These are phyloP conservation scores for Brachionichthys hirsutus DNA, from an alignment of 2,113 vertebrate species.

Conservation along the genomic window DNA sequence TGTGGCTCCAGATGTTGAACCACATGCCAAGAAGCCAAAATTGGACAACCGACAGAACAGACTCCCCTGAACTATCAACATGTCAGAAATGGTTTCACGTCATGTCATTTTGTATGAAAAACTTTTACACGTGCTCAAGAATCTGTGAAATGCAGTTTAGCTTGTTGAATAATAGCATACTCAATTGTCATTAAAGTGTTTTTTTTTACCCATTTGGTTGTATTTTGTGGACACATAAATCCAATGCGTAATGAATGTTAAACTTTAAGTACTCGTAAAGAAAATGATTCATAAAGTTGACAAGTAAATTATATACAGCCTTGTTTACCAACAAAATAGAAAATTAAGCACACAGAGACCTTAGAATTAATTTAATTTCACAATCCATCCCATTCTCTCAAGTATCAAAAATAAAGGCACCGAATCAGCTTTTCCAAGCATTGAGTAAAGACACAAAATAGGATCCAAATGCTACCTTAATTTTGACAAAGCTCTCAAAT, in stretches of 20 bases:
- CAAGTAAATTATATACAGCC: background rate
- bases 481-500: background rate
- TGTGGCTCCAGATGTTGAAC: constrained; percentile 69
- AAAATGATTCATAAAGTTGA: background rate
- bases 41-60: constrained; percentile 72
- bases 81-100: too few relatives aligned
- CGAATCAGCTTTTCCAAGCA: constrained; percentile 46
- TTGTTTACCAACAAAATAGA: constrained; percentile 2
- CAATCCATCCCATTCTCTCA: constrained; percentile 9
- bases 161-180: background rate
- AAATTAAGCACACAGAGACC: background rate
- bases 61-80: too few relatives aligned
- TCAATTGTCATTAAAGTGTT: constrained; percentile 22
- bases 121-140: too few relatives aligned
- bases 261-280: background rate
- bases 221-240: background rate
- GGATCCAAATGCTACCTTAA: constrained; percentile 26
- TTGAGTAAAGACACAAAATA: constrained; percentile 27
- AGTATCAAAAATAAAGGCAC: constrained; percentile 26
- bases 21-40: constrained; percentile 85
- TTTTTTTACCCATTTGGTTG: background rate
- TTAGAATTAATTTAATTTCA: constrained; percentile 36
- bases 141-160: background rate
- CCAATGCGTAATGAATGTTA: background rate
- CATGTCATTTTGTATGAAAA: too few relatives aligned